Evolutionary conservation across 2,113 vertebrate genomes (phyloP).

Genomic region (Bagarius yarrelli): DNA sequence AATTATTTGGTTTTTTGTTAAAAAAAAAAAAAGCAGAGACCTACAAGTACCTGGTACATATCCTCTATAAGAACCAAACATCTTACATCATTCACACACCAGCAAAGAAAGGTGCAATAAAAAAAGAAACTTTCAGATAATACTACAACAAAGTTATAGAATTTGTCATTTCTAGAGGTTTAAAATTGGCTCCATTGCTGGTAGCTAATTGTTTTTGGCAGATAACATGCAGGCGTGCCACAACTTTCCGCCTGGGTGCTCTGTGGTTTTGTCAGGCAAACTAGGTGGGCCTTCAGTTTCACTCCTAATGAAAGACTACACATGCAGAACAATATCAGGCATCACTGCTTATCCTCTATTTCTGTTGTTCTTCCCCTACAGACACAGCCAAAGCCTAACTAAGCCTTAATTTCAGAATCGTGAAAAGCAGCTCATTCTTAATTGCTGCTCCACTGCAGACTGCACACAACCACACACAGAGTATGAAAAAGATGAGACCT

Average conservation of each 20-base stretch:
- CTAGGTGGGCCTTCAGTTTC: slow-evolving; percentile 44
- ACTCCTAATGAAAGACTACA: slow-evolving; percentile 47
- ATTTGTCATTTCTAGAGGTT: slow-evolving; percentile 25
- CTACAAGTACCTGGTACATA: not conserved
- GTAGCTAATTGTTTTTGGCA: slow-evolving; percentile 47
- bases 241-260: slow-evolving; percentile 23
- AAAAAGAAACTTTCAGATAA: slow-evolving; percentile 29
- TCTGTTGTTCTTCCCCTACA: slow-evolving; percentile 25
- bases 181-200: slow-evolving; percentile 16
- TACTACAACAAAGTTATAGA: slow-evolving; percentile 37
- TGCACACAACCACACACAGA: slow-evolving; percentile 3
- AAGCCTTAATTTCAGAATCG: slow-evolving; percentile 35
- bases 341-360: slow-evolving; percentile 19
- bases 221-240: slow-evolving; percentile 43
- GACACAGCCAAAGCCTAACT: slow-evolving; percentile 14
- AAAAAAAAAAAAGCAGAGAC: not conserved
- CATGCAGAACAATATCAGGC: slow-evolving; percentile 34
- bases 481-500: slow-evolving; percentile 1
- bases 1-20: not conserved
- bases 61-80: not conserved
- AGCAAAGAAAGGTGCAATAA: not conserved
- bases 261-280: slow-evolving; percentile 37
- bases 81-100: not conserved
- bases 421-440: slow-evolving; percentile 1
- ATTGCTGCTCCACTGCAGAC: slow-evolving; percentile 27